A percentile compares a stretch with the other conserved stretches of the same genome.
Evolutionary conservation across 2,113 vertebrate genomes (phyloP).

Genomic region (Mormyrus iriodes): DNA sequence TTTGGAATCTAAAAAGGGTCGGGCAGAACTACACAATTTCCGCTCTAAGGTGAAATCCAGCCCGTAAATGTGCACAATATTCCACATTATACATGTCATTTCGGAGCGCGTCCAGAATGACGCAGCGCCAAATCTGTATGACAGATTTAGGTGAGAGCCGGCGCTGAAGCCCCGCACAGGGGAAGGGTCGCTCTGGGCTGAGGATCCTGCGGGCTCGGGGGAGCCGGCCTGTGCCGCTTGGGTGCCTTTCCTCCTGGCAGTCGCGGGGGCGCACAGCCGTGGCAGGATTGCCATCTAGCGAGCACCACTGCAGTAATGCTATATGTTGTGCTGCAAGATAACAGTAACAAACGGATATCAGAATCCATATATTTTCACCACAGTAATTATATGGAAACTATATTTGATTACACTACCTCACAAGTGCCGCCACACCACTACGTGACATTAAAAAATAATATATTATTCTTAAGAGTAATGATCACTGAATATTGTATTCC

Average conservation of each 20-base stretch:
- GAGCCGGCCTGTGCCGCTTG: constrained; percentile 44
- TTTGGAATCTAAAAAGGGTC: not conserved
- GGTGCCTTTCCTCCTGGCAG: constrained; percentile 6
- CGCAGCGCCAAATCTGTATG: constrained; percentile 97
- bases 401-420: not conserved
- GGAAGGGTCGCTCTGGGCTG: constrained; percentile 73
- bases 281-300: constrained; percentile 71
- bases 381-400: not conserved
- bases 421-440: not conserved
- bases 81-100: constrained; percentile 96
- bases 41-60: constrained; percentile 60
- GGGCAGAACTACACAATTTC: constrained; percentile 16
- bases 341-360: not conserved
- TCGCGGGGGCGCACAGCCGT: constrained; percentile 29
- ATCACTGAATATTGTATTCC: not conserved
- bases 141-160: constrained; percentile 99
- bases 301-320: not conserved
- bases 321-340: not conserved
- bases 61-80: constrained; percentile 98
- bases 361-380: not conserved
- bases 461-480: constrained; percentile 13
- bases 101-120: constrained; percentile 82
- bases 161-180: constrained; percentile 75
- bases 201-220: constrained; percentile 75
- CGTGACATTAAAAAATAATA: constrained; percentile 12